Percentiles rank a stretch among this genome's conserved stretches.
These are phyloP conservation scores for Conops quadrifasciatus DNA, from an alignment of 2,888 invertebrate genomes.

Conservation along the genomic window DNA sequence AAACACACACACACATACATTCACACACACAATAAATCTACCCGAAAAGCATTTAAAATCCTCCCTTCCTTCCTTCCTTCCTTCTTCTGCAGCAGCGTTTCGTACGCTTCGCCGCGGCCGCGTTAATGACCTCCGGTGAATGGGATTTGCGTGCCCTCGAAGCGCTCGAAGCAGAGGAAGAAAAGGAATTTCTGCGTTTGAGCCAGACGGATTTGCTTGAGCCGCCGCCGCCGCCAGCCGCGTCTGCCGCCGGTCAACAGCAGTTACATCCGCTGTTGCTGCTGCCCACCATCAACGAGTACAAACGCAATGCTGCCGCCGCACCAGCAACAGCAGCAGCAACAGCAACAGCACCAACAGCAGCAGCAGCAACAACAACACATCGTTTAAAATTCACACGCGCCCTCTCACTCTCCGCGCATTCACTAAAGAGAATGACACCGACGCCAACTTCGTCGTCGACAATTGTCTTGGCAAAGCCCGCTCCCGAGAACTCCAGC, in stretches of 20 bases:
- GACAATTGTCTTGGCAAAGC: slow-evolving; percentile 4
- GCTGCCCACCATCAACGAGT: slow-evolving; percentile 41
- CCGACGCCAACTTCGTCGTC: slow-evolving; percentile 4
- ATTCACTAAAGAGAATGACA: slow-evolving; percentile 47
- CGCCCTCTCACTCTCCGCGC: slow-evolving; percentile 58
- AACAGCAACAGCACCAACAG: too few relatives aligned
- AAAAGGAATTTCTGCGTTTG: slow-evolving; percentile 61
- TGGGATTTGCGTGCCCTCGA: slow-evolving; percentile 65
- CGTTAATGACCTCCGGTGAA: slow-evolving; percentile 64
- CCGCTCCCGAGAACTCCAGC: too few relatives aligned
- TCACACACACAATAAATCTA: too few relatives aligned
- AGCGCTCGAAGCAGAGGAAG: slow-evolving; percentile 65
- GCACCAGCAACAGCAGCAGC: slow-evolving; percentile 33
- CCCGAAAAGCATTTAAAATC: too few relatives aligned
- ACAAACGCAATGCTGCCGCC: slow-evolving; percentile 40
- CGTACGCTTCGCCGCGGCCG: slow-evolving; percentile 16
- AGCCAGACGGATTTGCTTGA: slow-evolving; percentile 61
- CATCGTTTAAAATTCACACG: slow-evolving; percentile 55
- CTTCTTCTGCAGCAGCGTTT: neutral
- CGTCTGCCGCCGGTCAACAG: slow-evolving; percentile 45
- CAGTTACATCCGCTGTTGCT: slow-evolving; percentile 46
- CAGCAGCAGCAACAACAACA: too few relatives aligned
- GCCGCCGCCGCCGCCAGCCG: slow-evolving; percentile 48
- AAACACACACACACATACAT: too few relatives aligned
- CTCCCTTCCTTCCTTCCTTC: neutral